phyloP scores from a whole-genome alignment of 2,888 invertebrate species.

The Aspidiotus destructor region DNA sequence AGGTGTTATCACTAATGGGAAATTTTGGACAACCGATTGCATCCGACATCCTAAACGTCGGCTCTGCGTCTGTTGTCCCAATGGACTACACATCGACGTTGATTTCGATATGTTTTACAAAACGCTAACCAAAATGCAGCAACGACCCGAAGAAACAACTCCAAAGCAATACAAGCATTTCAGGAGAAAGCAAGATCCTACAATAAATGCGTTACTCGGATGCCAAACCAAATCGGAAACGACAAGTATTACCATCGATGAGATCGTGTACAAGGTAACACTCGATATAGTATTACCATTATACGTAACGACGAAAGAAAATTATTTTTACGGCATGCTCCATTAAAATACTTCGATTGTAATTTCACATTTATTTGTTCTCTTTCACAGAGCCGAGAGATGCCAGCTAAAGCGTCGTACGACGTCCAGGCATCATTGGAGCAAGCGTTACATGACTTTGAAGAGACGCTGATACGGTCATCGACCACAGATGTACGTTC shows the following conservation, averaged over 20 bases:
- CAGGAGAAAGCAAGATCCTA: slow-evolving; percentile 22
- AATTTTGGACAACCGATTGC: slow-evolving; percentile 29
- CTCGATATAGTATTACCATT: neutral
- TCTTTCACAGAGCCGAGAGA: slow-evolving; percentile 24
- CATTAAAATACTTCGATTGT: neutral
- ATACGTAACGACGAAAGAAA: neutral
- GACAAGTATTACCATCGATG: slow-evolving; percentile 15
- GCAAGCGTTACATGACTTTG: slow-evolving; percentile 58
- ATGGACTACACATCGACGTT: slow-evolving; percentile 29
- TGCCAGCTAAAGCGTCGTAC: slow-evolving; percentile 34
- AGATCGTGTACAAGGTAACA: slow-evolving; percentile 26
- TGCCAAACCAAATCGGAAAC: slow-evolving; percentile 11
- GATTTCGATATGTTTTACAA: slow-evolving; percentile 27
- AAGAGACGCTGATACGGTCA: slow-evolving; percentile 50
- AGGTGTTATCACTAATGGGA: slow-evolving; percentile 29
- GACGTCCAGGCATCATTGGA: slow-evolving; percentile 39
- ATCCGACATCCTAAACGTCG: slow-evolving; percentile 30
- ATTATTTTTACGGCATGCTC: neutral
- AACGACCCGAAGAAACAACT: slow-evolving; percentile 11
- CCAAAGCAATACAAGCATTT: slow-evolving; percentile 16
- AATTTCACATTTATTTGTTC: slow-evolving; percentile 3
- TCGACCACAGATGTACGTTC: slow-evolving; percentile 23
- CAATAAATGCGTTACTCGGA: slow-evolving; percentile 19
- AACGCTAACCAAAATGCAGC: slow-evolving; percentile 24
- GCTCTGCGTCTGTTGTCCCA: slow-evolving; percentile 26